phyloP scores from a whole-genome alignment of 2,888 invertebrate genomes.

The Tenthredo mesomela region DNA sequence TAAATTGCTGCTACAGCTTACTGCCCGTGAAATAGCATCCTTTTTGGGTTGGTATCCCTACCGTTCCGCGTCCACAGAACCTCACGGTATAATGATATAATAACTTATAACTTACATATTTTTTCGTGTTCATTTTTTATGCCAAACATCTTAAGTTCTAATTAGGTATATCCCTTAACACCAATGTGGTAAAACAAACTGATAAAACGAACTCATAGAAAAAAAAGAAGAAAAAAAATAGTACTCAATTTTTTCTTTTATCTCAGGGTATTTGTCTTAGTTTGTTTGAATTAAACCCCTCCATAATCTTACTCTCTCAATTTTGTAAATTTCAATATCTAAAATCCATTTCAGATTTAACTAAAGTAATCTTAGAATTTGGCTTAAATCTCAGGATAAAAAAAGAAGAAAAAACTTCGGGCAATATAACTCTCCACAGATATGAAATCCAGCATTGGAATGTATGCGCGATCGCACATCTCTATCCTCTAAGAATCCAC shows the following conservation, averaged over 20 bases:
- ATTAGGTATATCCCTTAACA: not conserved
- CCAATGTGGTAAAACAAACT: not conserved
- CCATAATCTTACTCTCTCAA: no score
- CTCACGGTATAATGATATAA: conserved; percentile 21
- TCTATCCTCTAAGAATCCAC: not conserved
- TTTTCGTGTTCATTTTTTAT: not conserved
- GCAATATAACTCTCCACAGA: not conserved
- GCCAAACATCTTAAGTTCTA: conserved; percentile 4
- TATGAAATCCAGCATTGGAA: not conserved
- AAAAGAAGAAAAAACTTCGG: no score
- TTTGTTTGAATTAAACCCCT: not conserved
- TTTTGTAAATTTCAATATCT: not conserved
- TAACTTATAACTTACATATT: conserved; percentile 37
- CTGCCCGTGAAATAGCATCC: no score
- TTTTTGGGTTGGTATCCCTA: no score
- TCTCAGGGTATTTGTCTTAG: not conserved
- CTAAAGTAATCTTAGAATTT: not conserved
- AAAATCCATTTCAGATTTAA: not conserved
- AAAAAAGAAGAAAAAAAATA: not conserved
- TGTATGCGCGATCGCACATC: not conserved
- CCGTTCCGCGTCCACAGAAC: no score
- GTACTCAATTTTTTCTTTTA: not conserved
- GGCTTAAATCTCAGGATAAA: not conserved
- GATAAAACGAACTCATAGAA: not conserved
- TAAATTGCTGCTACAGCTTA: no score